phyloP scores from a whole-genome alignment of 2,888 invertebrate genomes.

The Halictus ligatus region DNA sequence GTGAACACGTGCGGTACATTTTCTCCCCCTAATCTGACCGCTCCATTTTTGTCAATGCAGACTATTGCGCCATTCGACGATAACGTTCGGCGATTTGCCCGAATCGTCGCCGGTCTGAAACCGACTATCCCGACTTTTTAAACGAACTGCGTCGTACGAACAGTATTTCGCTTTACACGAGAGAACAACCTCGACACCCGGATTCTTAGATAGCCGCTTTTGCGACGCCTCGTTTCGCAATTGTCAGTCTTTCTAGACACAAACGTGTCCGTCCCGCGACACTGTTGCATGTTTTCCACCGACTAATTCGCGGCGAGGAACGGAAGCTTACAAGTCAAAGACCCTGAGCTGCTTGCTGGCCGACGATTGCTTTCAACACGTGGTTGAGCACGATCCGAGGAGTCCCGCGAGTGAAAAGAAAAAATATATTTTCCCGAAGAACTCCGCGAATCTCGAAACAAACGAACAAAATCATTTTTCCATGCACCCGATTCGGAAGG shows the following conservation, averaged over 20 bases:
- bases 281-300: constrained; percentile 11
- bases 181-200: neutral
- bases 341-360: constrained; percentile 41
- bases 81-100: constrained; percentile 37
- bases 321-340: constrained; percentile 61
- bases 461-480: neutral
- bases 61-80: constrained; percentile 32
- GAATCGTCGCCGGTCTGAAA: neutral
- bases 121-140: neutral
- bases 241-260: neutral
- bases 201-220: neutral
- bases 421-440: neutral
- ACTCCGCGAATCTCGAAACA: neutral
- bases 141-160: neutral
- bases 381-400: constrained; percentile 9
- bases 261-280: neutral
- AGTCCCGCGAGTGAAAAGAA: neutral
- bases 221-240: neutral
- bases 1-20: constrained; percentile 12
- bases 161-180: neutral
- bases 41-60: constrained; percentile 25
- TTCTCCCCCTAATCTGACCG: neutral
- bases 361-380: constrained; percentile 37
- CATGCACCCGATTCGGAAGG: neutral
- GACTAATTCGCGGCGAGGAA: constrained; percentile 24